Percentiles rank a stretch among this genome's conserved stretches.
Evolutionary conservation across 2,888 invertebrate genomes (phyloP).

Genomic region (Drosophila formosana): DNA sequence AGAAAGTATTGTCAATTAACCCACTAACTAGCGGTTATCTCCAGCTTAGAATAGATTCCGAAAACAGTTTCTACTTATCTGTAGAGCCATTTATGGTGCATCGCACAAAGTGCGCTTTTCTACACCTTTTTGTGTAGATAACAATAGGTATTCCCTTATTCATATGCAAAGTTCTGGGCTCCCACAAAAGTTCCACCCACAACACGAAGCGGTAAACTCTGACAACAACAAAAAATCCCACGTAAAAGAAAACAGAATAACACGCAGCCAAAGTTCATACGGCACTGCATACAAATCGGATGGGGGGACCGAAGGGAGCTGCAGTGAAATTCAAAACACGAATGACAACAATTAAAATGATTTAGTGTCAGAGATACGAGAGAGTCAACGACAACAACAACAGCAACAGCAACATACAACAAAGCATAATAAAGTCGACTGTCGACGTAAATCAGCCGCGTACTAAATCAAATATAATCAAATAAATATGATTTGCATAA

Average conservation of each 20-base stretch:
- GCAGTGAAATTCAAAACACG: slow-evolving; percentile 64
- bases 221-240: slow-evolving; percentile 52
- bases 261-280: slow-evolving; percentile 41
- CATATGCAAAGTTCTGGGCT: slow-evolving; percentile 32
- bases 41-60: neutral
- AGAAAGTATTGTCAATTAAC: neutral
- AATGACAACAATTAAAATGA: slow-evolving; percentile 80
- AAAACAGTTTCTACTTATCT: neutral
- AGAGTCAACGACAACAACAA: slow-evolving; percentile 26
- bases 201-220: slow-evolving; percentile 27
- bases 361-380: slow-evolving; percentile 65
- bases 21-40: neutral
- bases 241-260: slow-evolving; percentile 38
- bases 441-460: slow-evolving; percentile 74
- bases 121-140: slow-evolving; percentile 13
- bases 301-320: slow-evolving; percentile 6
- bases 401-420: slow-evolving; percentile 35
- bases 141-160: slow-evolving; percentile 1
- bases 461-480: slow-evolving; percentile 76
- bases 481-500: slow-evolving; percentile 81
- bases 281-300: slow-evolving; percentile 9
- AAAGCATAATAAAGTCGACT: slow-evolving; percentile 66
- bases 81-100: neutral
- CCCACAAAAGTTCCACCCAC: slow-evolving; percentile 46
- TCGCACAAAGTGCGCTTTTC: neutral